These are phyloP conservation scores for Lycopodina hypogea DNA, from an alignment of 37 sponge, comb jelly and placozoan genomes.

Conservation along the genomic window DNA sequence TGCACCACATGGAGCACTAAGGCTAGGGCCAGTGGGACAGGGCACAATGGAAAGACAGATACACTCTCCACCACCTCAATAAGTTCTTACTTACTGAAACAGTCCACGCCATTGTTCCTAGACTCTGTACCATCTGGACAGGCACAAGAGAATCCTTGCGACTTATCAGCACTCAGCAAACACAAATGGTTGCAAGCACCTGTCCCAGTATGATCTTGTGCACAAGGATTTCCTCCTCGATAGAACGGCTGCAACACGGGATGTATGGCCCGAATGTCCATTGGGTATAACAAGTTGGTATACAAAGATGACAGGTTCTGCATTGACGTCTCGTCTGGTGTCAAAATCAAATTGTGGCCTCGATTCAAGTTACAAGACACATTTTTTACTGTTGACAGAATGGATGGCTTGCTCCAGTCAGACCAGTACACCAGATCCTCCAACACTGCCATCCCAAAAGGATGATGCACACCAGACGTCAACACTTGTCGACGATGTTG, in stretches of 20 bases:
- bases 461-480: conserved; percentile 32
- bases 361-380: not conserved
- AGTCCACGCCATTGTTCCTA: no score
- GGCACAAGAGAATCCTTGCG: conserved; percentile 47
- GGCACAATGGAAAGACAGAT: no score
- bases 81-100: no score
- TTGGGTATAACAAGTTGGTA: conserved; percentile 26
- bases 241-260: conserved; percentile 38
- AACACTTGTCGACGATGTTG: conserved; percentile 27
- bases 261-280: conserved; percentile 55
- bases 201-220: conserved; percentile 25
- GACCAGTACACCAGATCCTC: conserved; percentile 72
- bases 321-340: not conserved
- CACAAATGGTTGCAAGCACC: conserved; percentile 69
- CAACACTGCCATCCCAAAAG: conserved; percentile 70
- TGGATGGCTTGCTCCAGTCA: conserved; percentile 52
- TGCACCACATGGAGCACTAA: no score
- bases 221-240: conserved; percentile 52
- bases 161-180: conserved; percentile 29
- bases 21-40: no score
- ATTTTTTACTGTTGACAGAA: conserved; percentile 23
- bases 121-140: conserved; percentile 75
- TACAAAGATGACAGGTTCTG: not conserved
- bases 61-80: no score
- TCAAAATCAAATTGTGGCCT: not conserved